Percentiles rank a stretch among this genome's conserved stretches.
Conservation (phyloP, 2,113 vertebrate species). For the Probosciger aterrimus region DNA sequence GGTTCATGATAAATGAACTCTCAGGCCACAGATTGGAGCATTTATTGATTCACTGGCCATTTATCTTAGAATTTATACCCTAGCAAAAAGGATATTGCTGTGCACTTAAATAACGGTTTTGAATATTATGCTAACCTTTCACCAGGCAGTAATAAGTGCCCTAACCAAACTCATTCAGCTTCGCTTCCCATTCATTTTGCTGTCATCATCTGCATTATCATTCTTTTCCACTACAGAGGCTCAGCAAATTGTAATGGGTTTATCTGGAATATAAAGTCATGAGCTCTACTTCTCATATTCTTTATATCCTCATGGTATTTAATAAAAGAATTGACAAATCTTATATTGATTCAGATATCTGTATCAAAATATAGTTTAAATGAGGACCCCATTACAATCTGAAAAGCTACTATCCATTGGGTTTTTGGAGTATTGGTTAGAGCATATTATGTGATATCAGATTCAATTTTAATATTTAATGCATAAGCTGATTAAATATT, state of each 20-base stretch:
- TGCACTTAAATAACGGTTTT: conserved; percentile 7
- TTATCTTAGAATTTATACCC: conserved; percentile 11
- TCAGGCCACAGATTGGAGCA: not conserved
- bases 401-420: not conserved
- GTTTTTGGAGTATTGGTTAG: not conserved
- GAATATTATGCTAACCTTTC: conserved; percentile 21
- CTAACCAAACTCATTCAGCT: not conserved
- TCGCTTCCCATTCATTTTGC: not conserved
- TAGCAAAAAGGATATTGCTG: conserved; percentile 14
- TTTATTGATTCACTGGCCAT: conserved; percentile 42
- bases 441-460: not conserved
- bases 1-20: conserved; percentile 30
- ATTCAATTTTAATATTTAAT: conserved; percentile 34
- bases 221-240: not conserved
- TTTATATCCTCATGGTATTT: not conserved
- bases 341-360: not conserved
- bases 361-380: not conserved
- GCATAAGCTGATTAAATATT: conserved; percentile 26
- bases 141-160: not conserved
- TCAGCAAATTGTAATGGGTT: not conserved
- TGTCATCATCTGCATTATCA: not conserved
- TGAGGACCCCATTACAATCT: not conserved
- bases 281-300: not conserved
- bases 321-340: not conserved
- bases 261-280: not conserved